Percentiles rank a stretch among this genome's conserved stretches.
Conservation (phyloP, 2,888 invertebrate species). For the Sphaeridia pumilis region DNA sequence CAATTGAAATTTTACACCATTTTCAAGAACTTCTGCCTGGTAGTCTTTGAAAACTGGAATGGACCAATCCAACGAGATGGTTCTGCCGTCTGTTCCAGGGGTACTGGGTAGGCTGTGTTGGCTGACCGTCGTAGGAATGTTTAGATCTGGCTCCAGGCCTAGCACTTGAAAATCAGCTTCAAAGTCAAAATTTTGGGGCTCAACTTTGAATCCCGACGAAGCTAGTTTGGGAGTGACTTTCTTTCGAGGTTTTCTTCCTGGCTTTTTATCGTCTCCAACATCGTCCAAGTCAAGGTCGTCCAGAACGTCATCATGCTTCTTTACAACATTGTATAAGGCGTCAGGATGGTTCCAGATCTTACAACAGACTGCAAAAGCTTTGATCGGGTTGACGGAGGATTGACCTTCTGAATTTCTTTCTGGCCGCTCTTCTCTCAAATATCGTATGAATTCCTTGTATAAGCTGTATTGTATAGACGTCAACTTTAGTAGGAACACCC, state of each 20-base stretch:
- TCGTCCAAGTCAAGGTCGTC: conserved; percentile 44
- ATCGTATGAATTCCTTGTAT: conserved; percentile 84
- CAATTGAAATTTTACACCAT: conserved; percentile 89
- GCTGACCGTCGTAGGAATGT: conserved; percentile 10
- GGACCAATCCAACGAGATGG: conserved; percentile 46
- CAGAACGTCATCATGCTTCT: conserved; percentile 62
- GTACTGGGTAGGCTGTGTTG: background rate
- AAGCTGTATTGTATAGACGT: conserved; percentile 78
- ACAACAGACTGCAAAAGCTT: conserved; percentile 96
- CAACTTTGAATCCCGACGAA: background rate
- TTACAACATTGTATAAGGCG: conserved; percentile 74
- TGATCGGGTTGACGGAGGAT: conserved; percentile 82
- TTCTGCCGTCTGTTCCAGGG: background rate
- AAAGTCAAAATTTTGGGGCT: conserved; percentile 3
- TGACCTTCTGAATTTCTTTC: conserved; percentile 39
- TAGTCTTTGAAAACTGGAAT: conserved; percentile 59
- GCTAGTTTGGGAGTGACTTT: background rate
- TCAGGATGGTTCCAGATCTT: conserved; percentile 97
- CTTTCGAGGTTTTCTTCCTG: conserved; percentile 1
- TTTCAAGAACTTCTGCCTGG: conserved; percentile 73
- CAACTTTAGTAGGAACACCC: conserved; percentile 80
- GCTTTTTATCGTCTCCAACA: conserved; percentile 10
- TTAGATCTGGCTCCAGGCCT: no score
- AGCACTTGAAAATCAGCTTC: no score
- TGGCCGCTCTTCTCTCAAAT: conserved; percentile 31